A percentile compares a stretch with the other conserved stretches of the same genome.
phyloP scores from a whole-genome alignment of 2,797 vertebrate genomes.

The Oreochromis mossambicus region DNA sequence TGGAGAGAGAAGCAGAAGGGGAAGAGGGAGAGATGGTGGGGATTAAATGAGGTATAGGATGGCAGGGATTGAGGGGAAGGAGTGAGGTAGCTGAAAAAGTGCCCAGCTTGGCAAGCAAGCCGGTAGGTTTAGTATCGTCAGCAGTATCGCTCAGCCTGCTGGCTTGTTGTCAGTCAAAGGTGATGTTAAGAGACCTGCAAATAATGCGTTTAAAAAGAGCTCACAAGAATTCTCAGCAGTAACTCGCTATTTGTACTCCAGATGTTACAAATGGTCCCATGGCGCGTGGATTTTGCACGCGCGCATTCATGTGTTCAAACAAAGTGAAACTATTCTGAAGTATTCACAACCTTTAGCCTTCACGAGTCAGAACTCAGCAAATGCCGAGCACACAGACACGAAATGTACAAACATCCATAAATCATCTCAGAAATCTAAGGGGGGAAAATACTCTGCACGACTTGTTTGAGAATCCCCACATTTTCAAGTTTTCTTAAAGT shows the following conservation, averaged over 20 bases:
- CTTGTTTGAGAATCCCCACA: rapidly evolving
- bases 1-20: not conserved
- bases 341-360: not conserved
- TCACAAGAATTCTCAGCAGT: slow-evolving; percentile 20
- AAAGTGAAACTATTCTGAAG: not conserved
- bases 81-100: slow-evolving; percentile 43
- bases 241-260: not conserved
- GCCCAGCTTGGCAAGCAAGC: slow-evolving; percentile 18
- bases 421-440: not conserved
- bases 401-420: not conserved
- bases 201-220: slow-evolving; percentile 39
- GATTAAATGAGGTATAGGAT: not conserved
- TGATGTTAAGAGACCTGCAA: slow-evolving; percentile 30
- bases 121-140: slow-evolving; percentile 44
- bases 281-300: not conserved
- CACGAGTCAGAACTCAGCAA: not conserved
- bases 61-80: not conserved
- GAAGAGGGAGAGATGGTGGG: not conserved
- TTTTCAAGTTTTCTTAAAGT: not conserved
- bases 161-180: slow-evolving; percentile 48
- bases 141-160: slow-evolving; percentile 53
- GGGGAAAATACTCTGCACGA: not conserved
- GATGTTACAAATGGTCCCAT: slow-evolving; percentile 19
- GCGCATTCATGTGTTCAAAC: not conserved
- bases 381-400: not conserved